Conservation (phyloP, 1,140 invertebrate genomes). For the Capitella teleta region DNA sequence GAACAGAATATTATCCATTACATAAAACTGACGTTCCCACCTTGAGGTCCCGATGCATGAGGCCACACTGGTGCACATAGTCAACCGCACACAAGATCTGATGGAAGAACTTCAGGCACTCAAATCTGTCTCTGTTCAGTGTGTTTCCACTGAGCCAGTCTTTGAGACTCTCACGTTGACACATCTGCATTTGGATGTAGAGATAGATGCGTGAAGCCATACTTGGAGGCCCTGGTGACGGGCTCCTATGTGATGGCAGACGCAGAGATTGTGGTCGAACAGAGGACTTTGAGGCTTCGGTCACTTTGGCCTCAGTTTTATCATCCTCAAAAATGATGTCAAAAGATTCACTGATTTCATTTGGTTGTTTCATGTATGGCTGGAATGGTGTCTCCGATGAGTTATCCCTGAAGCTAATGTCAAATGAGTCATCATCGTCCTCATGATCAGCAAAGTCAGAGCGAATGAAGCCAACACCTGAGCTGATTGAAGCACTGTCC, state of each 20-base stretch:
- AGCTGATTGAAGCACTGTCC: no score
- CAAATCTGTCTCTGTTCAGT: conserved; percentile 31
- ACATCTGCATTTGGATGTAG: conserved; percentile 96
- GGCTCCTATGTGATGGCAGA: background rate
- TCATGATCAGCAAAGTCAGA: no score
- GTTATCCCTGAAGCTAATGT: conserved; percentile 10
- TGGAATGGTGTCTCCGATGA: conserved; percentile 3
- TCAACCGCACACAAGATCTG: conserved; percentile 90
- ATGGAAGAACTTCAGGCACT: conserved; percentile 64
- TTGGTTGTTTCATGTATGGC: background rate
- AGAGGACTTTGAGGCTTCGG: no score
- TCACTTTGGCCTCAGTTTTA: no score
- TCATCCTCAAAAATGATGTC: no score
- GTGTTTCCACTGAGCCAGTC: conserved; percentile 63
- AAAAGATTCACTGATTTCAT: background rate
- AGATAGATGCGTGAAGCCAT: conserved; percentile 51
- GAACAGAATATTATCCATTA: no score
- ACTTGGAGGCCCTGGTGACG: background rate
- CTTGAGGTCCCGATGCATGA: conserved; percentile 92
- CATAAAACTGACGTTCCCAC: conserved; percentile 47
- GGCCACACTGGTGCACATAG: conserved; percentile 78
- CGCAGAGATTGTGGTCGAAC: no score
- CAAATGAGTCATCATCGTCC: conserved; percentile 1
- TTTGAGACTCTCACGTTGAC: conserved; percentile 71
- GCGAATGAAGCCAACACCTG: no score